phyloP scores from a whole-genome alignment of 2,888 invertebrate genomes.

The Agrotis puta region DNA sequence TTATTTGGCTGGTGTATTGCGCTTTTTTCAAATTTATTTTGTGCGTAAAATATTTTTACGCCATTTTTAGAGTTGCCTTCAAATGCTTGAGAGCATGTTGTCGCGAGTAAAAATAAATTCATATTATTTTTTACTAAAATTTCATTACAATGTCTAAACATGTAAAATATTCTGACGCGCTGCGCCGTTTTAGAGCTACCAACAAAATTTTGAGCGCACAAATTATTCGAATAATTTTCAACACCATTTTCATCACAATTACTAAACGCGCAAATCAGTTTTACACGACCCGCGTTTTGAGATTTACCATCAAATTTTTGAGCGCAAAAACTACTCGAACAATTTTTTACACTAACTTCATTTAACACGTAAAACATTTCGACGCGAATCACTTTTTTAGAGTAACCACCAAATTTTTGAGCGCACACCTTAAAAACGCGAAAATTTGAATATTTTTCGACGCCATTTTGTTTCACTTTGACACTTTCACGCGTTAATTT shows the following conservation, averaged over 20 bases:
- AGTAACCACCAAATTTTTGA: conserved; percentile 9
- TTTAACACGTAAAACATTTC: too few species aligned
- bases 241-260: conserved; percentile 25
- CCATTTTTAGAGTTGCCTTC: background rate
- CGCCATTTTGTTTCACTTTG: conserved; percentile 36
- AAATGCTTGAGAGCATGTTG: conserved; percentile 21
- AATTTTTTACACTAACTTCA: background rate
- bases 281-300: background rate
- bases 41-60: conserved; percentile 3
- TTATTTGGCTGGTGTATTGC: conserved; percentile 36
- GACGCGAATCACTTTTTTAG: too few species aligned
- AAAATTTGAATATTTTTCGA: conserved; percentile 2
- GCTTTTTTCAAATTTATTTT: conserved; percentile 20
- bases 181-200: background rate
- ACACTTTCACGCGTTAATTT: conserved; percentile 35
- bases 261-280: background rate
- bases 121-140: conserved; percentile 24
- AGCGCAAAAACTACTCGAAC: conserved; percentile 5
- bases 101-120: background rate
- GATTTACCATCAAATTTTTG: background rate
- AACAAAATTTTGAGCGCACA: conserved; percentile 1
- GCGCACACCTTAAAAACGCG: conserved; percentile 17
- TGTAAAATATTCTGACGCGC: background rate
- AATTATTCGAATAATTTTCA: conserved; percentile 4
- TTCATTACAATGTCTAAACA: conserved; percentile 1